These are phyloP conservation scores for Noctua fimbriata DNA, from an alignment of 2,888 invertebrate species.

Conservation along the genomic window DNA sequence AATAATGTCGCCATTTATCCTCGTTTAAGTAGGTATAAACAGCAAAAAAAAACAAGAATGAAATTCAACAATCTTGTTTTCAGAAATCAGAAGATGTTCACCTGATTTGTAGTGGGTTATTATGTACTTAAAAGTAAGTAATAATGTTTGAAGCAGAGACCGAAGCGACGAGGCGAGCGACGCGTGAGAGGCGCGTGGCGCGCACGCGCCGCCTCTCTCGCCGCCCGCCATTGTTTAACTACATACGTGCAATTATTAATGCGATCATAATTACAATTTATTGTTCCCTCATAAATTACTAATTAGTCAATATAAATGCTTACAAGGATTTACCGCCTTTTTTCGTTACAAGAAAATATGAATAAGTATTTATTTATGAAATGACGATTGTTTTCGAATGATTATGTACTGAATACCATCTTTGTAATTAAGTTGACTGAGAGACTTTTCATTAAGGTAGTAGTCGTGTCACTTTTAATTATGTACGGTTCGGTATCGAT, in stretches of 20 bases:
- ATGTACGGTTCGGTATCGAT: constrained; percentile 28
- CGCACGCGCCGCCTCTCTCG: constrained; percentile 67
- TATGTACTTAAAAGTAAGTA: neutral
- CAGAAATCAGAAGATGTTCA: neutral
- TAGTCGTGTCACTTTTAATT: constrained; percentile 44
- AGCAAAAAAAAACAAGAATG: neutral
- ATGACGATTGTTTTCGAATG: constrained; percentile 21
- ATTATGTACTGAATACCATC: neutral
- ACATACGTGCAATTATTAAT: constrained; percentile 38
- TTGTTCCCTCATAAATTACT: constrained; percentile 43
- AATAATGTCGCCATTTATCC: neutral
- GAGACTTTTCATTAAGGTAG: constrained; percentile 36
- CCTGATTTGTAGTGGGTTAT: neutral
- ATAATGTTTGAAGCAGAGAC: constrained; percentile 13
- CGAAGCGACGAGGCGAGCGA: constrained; percentile 19
- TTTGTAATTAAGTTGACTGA: neutral
- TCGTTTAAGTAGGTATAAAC: neutral
- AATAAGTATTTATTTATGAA: constrained; percentile 19
- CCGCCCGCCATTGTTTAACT: constrained; percentile 70
- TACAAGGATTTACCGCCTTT: constrained; percentile 13
- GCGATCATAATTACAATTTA: constrained; percentile 53
- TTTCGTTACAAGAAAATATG: constrained; percentile 5
- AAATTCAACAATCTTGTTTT: neutral
- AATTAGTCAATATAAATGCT: constrained; percentile 40
- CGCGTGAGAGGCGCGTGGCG: constrained; percentile 73